These are phyloP conservation scores for Rhinolophus sinicus DNA, from an alignment of 2,113 vertebrate species.

Conservation along the genomic window DNA sequence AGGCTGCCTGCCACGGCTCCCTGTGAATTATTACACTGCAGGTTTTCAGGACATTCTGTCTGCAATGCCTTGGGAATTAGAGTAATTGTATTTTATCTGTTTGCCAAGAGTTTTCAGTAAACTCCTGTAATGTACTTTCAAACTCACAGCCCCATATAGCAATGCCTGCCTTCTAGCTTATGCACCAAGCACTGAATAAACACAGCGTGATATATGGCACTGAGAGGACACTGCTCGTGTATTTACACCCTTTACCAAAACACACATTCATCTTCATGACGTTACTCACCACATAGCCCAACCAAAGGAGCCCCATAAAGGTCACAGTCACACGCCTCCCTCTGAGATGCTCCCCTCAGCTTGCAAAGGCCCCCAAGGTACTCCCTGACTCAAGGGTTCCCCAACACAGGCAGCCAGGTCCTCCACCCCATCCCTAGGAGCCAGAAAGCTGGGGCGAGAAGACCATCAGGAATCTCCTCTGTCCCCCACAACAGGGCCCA, in stretches of 20 bases:
- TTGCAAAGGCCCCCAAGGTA: background rate
- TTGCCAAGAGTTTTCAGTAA: constrained; percentile 78
- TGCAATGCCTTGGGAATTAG: constrained; percentile 59
- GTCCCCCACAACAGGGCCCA: background rate
- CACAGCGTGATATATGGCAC: constrained; percentile 66
- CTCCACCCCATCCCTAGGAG: background rate
- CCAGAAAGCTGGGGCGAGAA: background rate
- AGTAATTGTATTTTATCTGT: constrained; percentile 79
- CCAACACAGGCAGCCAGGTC: background rate
- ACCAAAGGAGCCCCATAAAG: constrained; percentile 47
- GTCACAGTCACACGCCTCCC: background rate
- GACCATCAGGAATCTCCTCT: background rate
- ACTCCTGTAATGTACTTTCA: constrained; percentile 65
- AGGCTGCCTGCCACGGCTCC: constrained; percentile 47
- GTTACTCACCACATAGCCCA: background rate
- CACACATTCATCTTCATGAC: constrained; percentile 75
- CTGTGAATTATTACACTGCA: constrained; percentile 64
- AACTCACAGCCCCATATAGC: constrained; percentile 46
- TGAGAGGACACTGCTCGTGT: constrained; percentile 57
- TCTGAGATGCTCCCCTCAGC: background rate
- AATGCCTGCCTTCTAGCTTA: constrained; percentile 51
- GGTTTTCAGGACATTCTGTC: constrained; percentile 64
- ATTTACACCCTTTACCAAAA: constrained; percentile 74
- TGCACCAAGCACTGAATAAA: constrained; percentile 57
- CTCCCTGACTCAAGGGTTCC: background rate